phyloP scores from a whole-genome alignment of 2,113 vertebrate species.

The Oreocharis arfaki region DNA sequence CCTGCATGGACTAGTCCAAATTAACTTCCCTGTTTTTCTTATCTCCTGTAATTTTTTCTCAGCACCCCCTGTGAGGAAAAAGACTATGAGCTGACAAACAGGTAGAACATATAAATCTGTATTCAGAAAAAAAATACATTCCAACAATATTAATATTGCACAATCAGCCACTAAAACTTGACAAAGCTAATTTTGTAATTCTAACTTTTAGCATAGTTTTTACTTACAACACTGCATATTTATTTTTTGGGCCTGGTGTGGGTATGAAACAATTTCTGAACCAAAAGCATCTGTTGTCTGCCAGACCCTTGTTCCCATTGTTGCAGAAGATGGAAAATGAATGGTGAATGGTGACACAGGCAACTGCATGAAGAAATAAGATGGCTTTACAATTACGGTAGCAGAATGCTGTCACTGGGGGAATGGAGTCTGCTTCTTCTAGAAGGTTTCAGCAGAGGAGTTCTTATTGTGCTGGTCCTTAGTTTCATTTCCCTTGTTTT shows the following conservation, averaged over 20 bases:
- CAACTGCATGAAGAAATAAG: not conserved
- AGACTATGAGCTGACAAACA: not conserved
- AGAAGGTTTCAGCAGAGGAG: not conserved
- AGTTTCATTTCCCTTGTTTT: not conserved
- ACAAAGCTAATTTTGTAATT: not conserved
- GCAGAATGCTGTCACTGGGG: not conserved
- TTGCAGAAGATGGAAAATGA: conserved; percentile 8
- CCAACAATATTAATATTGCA: not conserved
- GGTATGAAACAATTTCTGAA: conserved; percentile 4
- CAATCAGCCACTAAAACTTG: not conserved
- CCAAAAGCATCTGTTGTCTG: not conserved
- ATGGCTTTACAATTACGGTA: not conserved
- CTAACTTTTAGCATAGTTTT: not conserved
- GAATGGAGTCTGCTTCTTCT: not conserved
- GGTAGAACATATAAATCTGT: not conserved
- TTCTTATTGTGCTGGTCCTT: not conserved
- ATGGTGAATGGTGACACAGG: not conserved
- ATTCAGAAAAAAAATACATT: not conserved
- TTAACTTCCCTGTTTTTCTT: not conserved
- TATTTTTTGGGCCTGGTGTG: not conserved
- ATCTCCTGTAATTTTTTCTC: not conserved
- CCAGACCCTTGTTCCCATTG: not conserved
- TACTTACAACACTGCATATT: not conserved
- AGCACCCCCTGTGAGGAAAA: not conserved
- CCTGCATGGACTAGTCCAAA: not conserved